These are phyloP conservation scores for Paralvinella palmiformis DNA, from an alignment of 1,140 invertebrate genomes.

Conservation along the genomic window DNA sequence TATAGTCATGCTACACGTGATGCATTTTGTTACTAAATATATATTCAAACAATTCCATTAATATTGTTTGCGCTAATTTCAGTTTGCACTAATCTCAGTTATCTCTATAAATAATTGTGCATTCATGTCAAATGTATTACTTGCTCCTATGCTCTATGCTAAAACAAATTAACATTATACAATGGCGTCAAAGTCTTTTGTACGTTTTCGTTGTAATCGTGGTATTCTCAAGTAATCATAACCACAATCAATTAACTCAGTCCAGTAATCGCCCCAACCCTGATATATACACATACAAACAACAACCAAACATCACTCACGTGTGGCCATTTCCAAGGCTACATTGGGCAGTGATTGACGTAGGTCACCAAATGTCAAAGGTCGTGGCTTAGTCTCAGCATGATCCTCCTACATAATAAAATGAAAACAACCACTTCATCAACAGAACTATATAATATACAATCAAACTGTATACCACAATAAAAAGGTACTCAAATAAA, in stretches of 20 bases:
- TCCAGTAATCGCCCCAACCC: not conserved
- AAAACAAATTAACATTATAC: not conserved
- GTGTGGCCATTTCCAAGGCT: constrained; percentile 35
- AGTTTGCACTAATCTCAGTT: no score
- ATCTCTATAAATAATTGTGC: no score
- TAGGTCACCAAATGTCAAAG: constrained; percentile 38
- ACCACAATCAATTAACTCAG: constrained; percentile 1
- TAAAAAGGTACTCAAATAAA: no score
- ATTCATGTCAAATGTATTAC: no score
- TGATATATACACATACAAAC: not conserved
- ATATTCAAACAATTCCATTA: no score
- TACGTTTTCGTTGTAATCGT: not conserved
- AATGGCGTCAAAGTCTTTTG: not conserved
- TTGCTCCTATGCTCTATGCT: no score
- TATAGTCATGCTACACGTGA: no score
- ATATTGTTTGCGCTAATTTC: no score
- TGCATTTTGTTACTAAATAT: no score
- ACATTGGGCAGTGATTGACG: constrained; percentile 37
- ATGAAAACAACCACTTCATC: no score
- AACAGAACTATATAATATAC: no score
- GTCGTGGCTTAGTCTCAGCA: constrained; percentile 22
- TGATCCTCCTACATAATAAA: constrained; percentile 31
- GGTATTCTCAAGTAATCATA: not conserved
- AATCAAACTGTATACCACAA: no score
- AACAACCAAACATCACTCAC: constrained; percentile 28